These are phyloP conservation scores for Cyclopterus lumpus DNA, from an alignment of 2,797 vertebrate species.

Conservation along the genomic window DNA sequence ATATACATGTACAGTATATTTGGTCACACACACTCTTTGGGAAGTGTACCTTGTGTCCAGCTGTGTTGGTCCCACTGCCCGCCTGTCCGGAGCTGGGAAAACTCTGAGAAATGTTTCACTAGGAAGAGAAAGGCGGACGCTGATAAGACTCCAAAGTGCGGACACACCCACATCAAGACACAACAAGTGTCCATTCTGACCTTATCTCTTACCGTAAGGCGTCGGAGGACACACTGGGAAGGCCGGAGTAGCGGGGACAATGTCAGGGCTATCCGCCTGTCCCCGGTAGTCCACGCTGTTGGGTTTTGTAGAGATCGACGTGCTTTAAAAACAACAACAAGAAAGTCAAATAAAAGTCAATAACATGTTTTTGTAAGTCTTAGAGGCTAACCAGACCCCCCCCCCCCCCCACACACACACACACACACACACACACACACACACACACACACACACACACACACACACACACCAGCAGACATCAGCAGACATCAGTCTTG, in stretches of 20 bases:
- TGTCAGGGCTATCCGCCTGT: conserved; percentile 67
- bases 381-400: conserved; percentile 17
- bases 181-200: neutral
- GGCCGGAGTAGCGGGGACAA: conserved; percentile 78
- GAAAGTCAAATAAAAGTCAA: conserved; percentile 8
- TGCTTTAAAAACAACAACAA: conserved; percentile 68
- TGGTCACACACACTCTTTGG: conserved; percentile 25
- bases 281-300: conserved; percentile 69
- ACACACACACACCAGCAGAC: conserved; percentile 29
- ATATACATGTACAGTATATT: neutral
- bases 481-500: conserved; percentile 73
- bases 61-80: conserved; percentile 66
- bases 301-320: conserved; percentile 52
- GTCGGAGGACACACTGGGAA: conserved; percentile 89
- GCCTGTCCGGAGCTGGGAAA: conserved; percentile 65
- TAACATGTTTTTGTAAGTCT: conserved; percentile 10
- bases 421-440: conserved; percentile 45
- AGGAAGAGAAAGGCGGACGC: conserved; percentile 47
- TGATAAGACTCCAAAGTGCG: conserved; percentile 51
- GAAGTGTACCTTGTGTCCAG: conserved; percentile 78
- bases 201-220: conserved; percentile 77
- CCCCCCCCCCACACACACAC: neutral
- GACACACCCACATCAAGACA: conserved; percentile 7
- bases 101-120: conserved; percentile 80
- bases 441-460: conserved; percentile 44